Base-by-base conservation (phyloP, 2,797 vertebrate genomes). In the Sparidentex hasta region DNA sequence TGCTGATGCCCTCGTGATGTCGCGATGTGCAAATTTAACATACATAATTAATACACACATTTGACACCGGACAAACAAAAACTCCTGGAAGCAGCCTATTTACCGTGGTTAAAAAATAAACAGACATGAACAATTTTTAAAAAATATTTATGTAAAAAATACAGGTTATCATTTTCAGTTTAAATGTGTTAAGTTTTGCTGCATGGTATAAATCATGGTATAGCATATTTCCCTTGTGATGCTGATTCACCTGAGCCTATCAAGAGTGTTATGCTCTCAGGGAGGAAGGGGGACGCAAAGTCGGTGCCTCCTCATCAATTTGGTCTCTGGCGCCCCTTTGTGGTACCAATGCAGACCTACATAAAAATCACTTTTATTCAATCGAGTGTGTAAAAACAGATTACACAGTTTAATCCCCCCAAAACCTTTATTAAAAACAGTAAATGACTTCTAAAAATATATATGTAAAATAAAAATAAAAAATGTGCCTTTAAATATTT, bases 301-400 rank as follows among this genome's bases (percentile, higher is more conserved):
- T 23, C 75, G 11, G 46, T 20, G 27, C 56, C 78, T 72, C 13
- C 11, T 57, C n/a, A 50, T 76, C 67, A 63, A 4, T 83, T 85
- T 86, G 82, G 89, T 86, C 88, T 93, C 69, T 94, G 81, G 90
- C 91, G 92, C 92, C 95, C 77, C 92, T 52, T 76, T 78, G 92
- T 94, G 95, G 90, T 51, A 0, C 25, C 0, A 54, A 4, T 44
- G 7, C 13, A 61, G 51, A 88, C 88, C n/a, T 83, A 47, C 67
- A 74, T 23, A 0, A 25, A 55, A 55, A 64, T 25, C 17, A 25
- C 74, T 50, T 65, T 38, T 1, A 38, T 38, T 38, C 33, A 38
- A 38, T 38, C 20, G 8, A 38, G 16, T 70, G 74, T 11, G 38
- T 56, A 7, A 62, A 61, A 65, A n/a, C 2, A 8, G 14, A 52